Evolutionary conservation across 2,113 vertebrate species (phyloP).

Genomic region (Ptilonorhynchus violaceus): DNA sequence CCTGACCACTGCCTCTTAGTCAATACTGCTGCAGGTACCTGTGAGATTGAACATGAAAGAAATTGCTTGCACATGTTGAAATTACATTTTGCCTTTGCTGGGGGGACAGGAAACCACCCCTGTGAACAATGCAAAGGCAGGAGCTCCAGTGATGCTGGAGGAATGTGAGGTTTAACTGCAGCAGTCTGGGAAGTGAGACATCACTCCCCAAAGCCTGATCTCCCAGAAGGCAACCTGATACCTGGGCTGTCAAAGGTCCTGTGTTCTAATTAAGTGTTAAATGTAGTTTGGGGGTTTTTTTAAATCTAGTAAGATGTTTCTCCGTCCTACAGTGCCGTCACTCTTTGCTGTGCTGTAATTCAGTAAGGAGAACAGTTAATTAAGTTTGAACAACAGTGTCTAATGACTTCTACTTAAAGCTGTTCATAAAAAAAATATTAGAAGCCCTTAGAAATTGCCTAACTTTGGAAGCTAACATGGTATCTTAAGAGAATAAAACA

Average conservation of each 20-base stretch:
- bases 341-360: conserved; percentile 40
- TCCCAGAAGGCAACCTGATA: neutral
- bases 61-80: accelerated
- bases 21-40: neutral
- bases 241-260: conserved; percentile 21
- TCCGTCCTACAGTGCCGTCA: neutral
- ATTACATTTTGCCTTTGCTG: neutral
- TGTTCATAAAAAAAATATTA: conserved; percentile 34
- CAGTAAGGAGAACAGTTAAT: conserved; percentile 57
- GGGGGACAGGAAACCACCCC: neutral
- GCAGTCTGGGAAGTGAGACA: neutral
- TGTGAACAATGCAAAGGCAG: neutral
- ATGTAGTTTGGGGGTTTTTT: neutral
- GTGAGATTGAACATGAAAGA: neutral
- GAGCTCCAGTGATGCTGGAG: neutral
- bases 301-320: neutral
- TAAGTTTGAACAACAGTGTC: conserved; percentile 59
- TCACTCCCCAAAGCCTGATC: neutral
- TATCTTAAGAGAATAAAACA: neutral
- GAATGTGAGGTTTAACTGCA: neutral
- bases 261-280: conserved; percentile 48
- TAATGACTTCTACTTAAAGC: conserved; percentile 64
- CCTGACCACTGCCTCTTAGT: neutral
- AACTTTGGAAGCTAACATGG: neutral
- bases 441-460: neutral